Evolutionary conservation across 2,888 invertebrate species (phyloP).

Genomic region (Pocota personata): DNA sequence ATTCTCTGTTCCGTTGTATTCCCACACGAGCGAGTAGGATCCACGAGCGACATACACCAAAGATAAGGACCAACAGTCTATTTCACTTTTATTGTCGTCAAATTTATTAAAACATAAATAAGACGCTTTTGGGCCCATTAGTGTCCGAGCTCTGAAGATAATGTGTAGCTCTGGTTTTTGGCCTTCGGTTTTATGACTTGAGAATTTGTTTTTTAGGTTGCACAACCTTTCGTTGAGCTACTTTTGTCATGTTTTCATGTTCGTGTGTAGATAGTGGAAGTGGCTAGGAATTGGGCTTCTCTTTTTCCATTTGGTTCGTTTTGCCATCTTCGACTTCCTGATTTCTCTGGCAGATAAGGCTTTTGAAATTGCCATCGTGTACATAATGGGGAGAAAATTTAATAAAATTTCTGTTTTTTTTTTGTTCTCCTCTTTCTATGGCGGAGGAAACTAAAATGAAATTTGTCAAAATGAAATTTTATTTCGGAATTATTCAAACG

Average conservation of each 20-base stretch:
- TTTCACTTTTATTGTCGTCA: conserved; percentile 72
- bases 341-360: conserved; percentile 30
- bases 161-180: conserved; percentile 31
- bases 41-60: conserved; percentile 21
- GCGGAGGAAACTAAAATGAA: conserved; percentile 21
- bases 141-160: conserved; percentile 60
- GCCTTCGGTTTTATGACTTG: conserved; percentile 51
- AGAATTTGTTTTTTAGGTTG: conserved; percentile 47
- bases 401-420: conserved; percentile 9
- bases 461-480: conserved; percentile 55
- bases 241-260: conserved; percentile 21
- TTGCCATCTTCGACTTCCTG: not conserved
- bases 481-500: conserved; percentile 60
- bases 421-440: not conserved
- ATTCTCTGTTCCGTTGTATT: not conserved
- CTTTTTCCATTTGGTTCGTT: not conserved
- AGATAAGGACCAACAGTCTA: conserved; percentile 57
- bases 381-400: conserved; percentile 20
- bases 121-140: conserved; percentile 66
- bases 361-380: conserved; percentile 41
- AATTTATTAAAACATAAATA: conserved; percentile 74
- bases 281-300: not conserved
- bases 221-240: conserved; percentile 37
- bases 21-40: not conserved
- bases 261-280: not conserved